Conservation (phyloP, 2,797 vertebrate species). For the Poeciliopsis turneri region DNA sequence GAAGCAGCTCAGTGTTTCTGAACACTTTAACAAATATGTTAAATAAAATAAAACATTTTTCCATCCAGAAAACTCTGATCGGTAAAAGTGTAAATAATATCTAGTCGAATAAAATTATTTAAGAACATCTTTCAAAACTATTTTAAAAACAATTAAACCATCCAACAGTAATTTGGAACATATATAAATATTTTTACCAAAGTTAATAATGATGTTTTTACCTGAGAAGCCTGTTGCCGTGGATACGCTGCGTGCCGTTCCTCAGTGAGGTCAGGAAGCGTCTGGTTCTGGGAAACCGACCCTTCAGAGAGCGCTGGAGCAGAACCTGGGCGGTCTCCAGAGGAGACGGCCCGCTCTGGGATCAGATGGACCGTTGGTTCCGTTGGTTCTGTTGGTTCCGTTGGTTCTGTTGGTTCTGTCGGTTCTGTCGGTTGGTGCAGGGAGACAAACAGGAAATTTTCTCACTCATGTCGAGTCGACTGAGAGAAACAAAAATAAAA, state of each 20-base stretch:
- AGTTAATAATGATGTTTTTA: not conserved
- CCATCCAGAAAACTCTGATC: not conserved
- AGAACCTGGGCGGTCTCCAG: conserved; percentile 46
- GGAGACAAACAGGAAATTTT: conserved; percentile 60
- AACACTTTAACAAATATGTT: not conserved
- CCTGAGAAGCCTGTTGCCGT: conserved; percentile 1
- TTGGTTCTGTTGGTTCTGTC: conserved; percentile 44
- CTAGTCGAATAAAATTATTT: not conserved
- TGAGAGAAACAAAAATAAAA: conserved; percentile 6
- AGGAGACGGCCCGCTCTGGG: conserved; percentile 44
- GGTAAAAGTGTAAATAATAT: not conserved
- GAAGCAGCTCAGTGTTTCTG: not conserved
- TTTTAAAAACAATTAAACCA: not conserved
- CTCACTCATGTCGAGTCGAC: not conserved
- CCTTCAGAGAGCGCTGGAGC: conserved; percentile 24
- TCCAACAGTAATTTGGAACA: not conserved
- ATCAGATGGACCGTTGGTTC: conserved; percentile 43
- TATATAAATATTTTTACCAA: not conserved
- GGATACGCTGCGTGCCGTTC: not conserved
- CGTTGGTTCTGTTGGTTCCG: conserved; percentile 18
- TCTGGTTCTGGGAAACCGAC: conserved; percentile 22
- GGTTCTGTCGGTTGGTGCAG: conserved; percentile 12
- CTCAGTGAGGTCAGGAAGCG: conserved; percentile 4
- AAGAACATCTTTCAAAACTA: not conserved
- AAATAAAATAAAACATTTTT: not conserved